Evolutionary conservation across 2,797 vertebrate genomes (phyloP).

Genomic region (Rhynchotus rufescens): DNA sequence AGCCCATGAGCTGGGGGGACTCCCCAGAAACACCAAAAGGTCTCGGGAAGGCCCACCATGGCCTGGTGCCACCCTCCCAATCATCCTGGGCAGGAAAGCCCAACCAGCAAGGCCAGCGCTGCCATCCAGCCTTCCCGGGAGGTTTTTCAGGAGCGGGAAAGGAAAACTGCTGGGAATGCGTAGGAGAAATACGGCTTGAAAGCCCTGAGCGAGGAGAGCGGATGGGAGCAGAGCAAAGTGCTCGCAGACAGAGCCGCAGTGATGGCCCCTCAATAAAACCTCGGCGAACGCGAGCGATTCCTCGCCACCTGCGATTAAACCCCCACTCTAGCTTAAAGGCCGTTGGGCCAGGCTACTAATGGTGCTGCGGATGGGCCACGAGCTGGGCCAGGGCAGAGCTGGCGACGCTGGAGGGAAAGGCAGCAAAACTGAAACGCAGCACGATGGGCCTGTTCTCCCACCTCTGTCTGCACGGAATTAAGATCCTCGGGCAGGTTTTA

Average conservation of each 20-base stretch:
- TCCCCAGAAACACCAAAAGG: background rate
- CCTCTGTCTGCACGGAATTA: conserved; percentile 42
- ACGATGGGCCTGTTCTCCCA: background rate
- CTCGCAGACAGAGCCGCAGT: conserved; percentile 45
- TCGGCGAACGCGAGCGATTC: conserved; percentile 44
- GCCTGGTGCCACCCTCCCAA: background rate
- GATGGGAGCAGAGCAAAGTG: conserved; percentile 12
- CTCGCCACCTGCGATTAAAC: conserved; percentile 43
- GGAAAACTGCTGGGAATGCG: conserved; percentile 22
- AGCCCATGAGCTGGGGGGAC: too few relatives aligned
- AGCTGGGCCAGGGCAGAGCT: conserved; percentile 10
- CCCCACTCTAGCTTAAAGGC: conserved; percentile 45
- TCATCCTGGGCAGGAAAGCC: background rate
- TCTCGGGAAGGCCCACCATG: background rate
- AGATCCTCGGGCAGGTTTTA: conserved; percentile 8
- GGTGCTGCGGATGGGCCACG: background rate
- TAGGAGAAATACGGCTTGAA: conserved; percentile 49
- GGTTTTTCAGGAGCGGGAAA: conserved; percentile 1
- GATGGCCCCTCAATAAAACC: conserved; percentile 38
- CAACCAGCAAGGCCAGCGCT: fast-evolving
- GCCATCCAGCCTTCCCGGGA: background rate
- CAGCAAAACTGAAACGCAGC: conserved; percentile 26
- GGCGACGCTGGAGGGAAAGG: background rate
- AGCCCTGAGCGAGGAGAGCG: conserved; percentile 26
- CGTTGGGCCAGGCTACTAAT: background rate